Base-by-base conservation (phyloP, 2,797 vertebrate genomes). In the Chelmon rostratus region DNA sequence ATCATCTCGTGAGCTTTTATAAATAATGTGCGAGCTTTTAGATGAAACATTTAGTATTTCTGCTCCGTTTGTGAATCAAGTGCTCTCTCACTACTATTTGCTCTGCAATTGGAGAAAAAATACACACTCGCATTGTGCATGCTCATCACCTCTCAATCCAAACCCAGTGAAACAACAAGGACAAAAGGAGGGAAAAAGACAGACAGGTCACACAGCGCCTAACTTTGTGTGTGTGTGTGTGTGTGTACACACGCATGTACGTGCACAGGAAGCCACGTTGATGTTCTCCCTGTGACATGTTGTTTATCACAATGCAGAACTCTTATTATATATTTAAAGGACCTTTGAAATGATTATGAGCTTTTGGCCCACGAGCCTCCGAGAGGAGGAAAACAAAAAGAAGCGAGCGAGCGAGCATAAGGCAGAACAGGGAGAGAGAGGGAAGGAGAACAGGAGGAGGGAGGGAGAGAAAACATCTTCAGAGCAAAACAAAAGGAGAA, bases 311-410 rank as follows among this genome's bases (percentile, higher is more conserved):
- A 76, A 93, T 90, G 90, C 91, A 88, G 82, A 88, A 83, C 57
- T 90, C 94, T 92, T 93, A 93, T 94, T 93, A 93, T 88, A 95
- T 91, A 94, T 95, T 95, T 94, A 94, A 94, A 93, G 87, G 89
- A 91, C 91, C 89, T 93, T 94, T 95, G 92, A 94, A 94, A 95
- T 94, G 90, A 95, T 95, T 93, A 94, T 95, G 93, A 95, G 93
- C 88, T 90, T 88, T 90, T 90, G 91, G 93, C 92, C 93, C 90
- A 84, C 23, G 5, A 92, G 91, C 86, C 87, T 91, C 76, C 11
- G 52, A 87, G 80, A 49, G 67, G 81, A 88, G 68, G 83, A 84
- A 87, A 92, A 90, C 68, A 86, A 87, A 87, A 86, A 79, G 52
- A 47, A 63, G 54, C 52, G 66, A 76, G 83, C 4, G 63, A 78